A percentile compares a stretch with the other conserved stretches of the same genome.
phyloP scores from a whole-genome alignment of 2,113 vertebrate genomes.

The Rhea pennata region DNA sequence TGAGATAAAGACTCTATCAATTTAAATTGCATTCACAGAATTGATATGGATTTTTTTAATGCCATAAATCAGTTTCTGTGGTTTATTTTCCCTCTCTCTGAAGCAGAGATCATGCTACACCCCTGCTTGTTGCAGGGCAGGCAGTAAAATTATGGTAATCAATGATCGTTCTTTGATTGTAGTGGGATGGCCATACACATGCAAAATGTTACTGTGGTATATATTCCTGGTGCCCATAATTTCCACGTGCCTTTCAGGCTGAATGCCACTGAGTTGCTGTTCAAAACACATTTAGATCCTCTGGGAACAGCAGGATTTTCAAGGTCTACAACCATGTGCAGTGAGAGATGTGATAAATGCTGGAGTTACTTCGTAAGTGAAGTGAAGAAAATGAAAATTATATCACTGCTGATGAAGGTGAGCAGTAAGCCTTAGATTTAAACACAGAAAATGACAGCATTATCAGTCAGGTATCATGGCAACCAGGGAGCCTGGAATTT shows the following conservation, averaged over 20 bases:
- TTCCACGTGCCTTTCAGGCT: constrained; percentile 7
- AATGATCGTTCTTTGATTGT: not conserved
- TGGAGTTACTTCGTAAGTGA: constrained; percentile 20
- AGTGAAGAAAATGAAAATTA: constrained; percentile 10
- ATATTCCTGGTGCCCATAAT: not conserved
- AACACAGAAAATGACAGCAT: constrained; percentile 34
- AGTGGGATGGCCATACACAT: not conserved
- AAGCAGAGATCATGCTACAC: not conserved
- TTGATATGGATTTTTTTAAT: not conserved
- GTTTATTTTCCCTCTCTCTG: not conserved
- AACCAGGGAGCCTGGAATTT: constrained; percentile 34
- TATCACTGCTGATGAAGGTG: constrained; percentile 22
- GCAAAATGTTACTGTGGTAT: not conserved
- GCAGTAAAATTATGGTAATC: constrained; percentile 28
- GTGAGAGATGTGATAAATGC: constrained; percentile 45
- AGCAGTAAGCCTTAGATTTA: constrained; percentile 33
- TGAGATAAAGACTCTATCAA: not conserved
- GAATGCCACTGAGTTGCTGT: not conserved
- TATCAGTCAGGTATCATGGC: constrained; percentile 54
- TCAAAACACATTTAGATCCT: constrained; percentile 30
- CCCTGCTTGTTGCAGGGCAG: not conserved
- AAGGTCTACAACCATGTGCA: constrained; percentile 9
- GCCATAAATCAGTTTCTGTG: not conserved
- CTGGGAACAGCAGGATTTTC: constrained; percentile 27
- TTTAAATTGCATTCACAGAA: not conserved